phyloP scores from a whole-genome alignment of 2,888 invertebrate genomes.

The Caenorhabditis sp. region DNA sequence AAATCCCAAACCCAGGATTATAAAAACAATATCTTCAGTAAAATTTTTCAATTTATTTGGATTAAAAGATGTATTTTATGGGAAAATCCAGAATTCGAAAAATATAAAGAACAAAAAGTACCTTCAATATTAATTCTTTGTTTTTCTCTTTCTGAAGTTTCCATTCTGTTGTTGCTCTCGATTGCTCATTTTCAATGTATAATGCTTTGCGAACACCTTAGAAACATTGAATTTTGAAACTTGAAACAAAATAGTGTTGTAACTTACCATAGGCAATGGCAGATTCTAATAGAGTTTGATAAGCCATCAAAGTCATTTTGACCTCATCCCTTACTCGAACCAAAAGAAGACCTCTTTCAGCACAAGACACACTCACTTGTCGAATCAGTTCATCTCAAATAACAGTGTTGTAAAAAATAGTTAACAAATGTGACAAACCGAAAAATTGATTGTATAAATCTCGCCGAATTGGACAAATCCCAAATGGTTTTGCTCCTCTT shows the following conservation, averaged over 20 bases:
- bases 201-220: constrained; percentile 90
- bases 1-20: too few species aligned
- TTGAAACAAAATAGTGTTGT: too few species aligned
- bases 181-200: constrained; percentile 80
- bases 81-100: too few species aligned
- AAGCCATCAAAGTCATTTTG: constrained; percentile 93
- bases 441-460: constrained; percentile 64
- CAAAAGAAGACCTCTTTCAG: constrained; percentile 90
- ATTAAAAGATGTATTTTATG: too few species aligned
- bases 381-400: constrained; percentile 82
- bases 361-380: constrained; percentile 94
- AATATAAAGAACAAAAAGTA: too few species aligned
- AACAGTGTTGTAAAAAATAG: too few species aligned
- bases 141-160: constrained; percentile 48
- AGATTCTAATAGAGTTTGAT: constrained; percentile 94
- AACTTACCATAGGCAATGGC: constrained; percentile 89
- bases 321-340: constrained; percentile 93
- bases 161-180: constrained; percentile 50
- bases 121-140: constrained; percentile 45
- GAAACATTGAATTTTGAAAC: too few species aligned
- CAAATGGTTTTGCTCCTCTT: constrained; percentile 79
- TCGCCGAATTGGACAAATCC: constrained; percentile 64
- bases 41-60: not conserved
- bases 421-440: constrained; percentile 39
- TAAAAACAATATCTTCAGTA: not conserved